These are phyloP conservation scores for Trachythela sp. DNA, from an alignment of 64 coral and sea anemone genomes.

Conservation along the genomic window DNA sequence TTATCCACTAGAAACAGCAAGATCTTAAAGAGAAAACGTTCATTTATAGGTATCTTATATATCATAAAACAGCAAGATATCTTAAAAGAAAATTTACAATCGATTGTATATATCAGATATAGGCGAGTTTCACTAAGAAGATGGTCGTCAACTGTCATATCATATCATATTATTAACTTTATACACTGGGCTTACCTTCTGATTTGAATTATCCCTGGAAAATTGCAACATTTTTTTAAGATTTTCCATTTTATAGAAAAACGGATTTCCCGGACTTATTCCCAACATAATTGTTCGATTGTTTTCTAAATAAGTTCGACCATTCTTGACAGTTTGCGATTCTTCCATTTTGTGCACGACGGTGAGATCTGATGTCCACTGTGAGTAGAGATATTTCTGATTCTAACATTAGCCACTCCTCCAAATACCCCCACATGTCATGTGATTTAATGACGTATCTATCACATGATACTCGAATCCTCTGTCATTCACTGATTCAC, in stretches of 20 bases:
- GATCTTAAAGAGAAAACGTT: slow-evolving; percentile 27
- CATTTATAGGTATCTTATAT: no score
- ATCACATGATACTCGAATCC: no score
- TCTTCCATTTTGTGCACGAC: background rate
- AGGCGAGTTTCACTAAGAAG: no score
- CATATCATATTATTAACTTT: no score
- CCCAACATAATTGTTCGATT: slow-evolving; percentile 48
- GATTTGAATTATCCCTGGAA: slow-evolving; percentile 28
- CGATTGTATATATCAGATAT: no score
- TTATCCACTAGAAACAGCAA: slow-evolving; percentile 63
- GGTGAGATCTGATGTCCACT: no score
- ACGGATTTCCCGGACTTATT: slow-evolving; percentile 74
- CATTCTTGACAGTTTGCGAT: slow-evolving; percentile 38
- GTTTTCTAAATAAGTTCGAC: slow-evolving; percentile 29
- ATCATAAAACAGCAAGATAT: no score
- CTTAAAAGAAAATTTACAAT: background rate
- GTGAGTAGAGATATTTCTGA: background rate
- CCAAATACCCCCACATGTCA: no score
- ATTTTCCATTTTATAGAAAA: slow-evolving; percentile 54
- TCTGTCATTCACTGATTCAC: no score
- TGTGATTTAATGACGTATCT: no score
- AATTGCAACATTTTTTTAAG: slow-evolving; percentile 49
- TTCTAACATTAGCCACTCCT: no score
- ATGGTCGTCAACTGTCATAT: no score
- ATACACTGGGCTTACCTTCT: slow-evolving; percentile 66